Conservation (phyloP, 1,140 invertebrate species). For the Chymomyza costata region DNA sequence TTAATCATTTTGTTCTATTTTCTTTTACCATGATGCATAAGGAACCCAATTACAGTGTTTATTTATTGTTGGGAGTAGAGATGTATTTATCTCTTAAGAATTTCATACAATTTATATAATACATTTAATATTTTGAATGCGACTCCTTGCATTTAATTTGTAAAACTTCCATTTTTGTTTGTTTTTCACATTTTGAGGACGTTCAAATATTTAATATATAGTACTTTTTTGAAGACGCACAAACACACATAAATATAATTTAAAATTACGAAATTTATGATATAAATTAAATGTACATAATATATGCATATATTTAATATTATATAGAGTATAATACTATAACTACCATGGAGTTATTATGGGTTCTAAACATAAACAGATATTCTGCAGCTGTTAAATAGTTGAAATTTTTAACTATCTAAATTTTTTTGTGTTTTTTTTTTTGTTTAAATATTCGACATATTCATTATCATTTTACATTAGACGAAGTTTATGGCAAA, state of each 20-base stretch:
- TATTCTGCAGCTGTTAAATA: constrained; percentile 19
- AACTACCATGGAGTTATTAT: constrained; percentile 64
- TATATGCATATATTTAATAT: constrained; percentile 26
- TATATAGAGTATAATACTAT: constrained; percentile 64
- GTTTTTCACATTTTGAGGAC: constrained; percentile 49
- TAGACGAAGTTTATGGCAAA: constrained; percentile 13
- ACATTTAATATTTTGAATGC: constrained; percentile 56
- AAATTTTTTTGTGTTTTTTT: constrained; percentile 28
- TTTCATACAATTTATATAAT: constrained; percentile 23
- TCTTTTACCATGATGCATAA: constrained; percentile 20
- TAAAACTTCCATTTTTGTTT: constrained; percentile 15
- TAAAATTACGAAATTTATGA: no score
- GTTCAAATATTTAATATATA: constrained; percentile 47
- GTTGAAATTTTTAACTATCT: constrained; percentile 57
- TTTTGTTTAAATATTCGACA: constrained; percentile 35
- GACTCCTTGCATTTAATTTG: constrained; percentile 36
- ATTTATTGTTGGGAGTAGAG: neutral
- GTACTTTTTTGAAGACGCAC: constrained; percentile 35
- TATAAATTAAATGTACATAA: constrained; percentile 32
- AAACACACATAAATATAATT: constrained; percentile 41
- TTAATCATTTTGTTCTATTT: constrained; percentile 37
- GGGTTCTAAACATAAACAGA: constrained; percentile 39
- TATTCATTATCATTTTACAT: constrained; percentile 6
- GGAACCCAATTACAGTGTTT: constrained; percentile 34
- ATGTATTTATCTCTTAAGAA: constrained; percentile 9